Base-by-base conservation (phyloP, 2,888 invertebrate species). In the Chelonus formosanus region DNA sequence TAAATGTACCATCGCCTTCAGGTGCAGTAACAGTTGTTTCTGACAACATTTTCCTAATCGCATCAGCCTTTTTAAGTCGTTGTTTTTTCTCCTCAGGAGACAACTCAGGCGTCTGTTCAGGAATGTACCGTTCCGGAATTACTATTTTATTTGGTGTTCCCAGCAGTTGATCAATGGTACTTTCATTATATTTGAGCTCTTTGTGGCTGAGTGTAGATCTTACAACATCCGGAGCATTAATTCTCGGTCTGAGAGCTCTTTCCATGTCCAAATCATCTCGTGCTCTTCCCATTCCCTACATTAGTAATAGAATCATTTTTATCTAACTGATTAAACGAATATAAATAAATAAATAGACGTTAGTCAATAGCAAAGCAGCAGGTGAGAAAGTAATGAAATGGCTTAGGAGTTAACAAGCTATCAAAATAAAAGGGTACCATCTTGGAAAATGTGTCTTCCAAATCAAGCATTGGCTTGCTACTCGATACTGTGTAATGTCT, bases 121-220 rank as follows among this genome's bases (percentile, higher is more conserved):
- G 95, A 75, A 96, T 92, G 79, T 96, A 96, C 73, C 96, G 88
- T 85, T 96, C 96, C 0, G 96, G 96, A 76, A 96, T 96, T 69
- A 92, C 87, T 74, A 96, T 96, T 86, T 96, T 96, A 83, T 92
- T 92, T 8, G 96, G 96, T 10, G 94, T 92, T 56, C 93, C 92
- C 43, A 96, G 86, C 76, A 96, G 86, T 81, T 90, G 92, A 82
- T 96, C 96, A 72, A 96, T 96, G 55, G 95, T 94, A 74, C 89
- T 90, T 78, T 92, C 91, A 63, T 92, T 92, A 77, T 90, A 90
- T 71, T 90, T 89, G 63, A 89, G 85, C 77, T 90, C 90, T 74
- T 87, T 87, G 71, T 85, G 88, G 72, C 87, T 88, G 69, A 94
- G 81, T 0, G 95, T 94, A 0, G 95, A 95, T 50, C 94, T 88